phyloP scores from a whole-genome alignment of 2,888 invertebrate species.

The Clistopyga incitator region DNA sequence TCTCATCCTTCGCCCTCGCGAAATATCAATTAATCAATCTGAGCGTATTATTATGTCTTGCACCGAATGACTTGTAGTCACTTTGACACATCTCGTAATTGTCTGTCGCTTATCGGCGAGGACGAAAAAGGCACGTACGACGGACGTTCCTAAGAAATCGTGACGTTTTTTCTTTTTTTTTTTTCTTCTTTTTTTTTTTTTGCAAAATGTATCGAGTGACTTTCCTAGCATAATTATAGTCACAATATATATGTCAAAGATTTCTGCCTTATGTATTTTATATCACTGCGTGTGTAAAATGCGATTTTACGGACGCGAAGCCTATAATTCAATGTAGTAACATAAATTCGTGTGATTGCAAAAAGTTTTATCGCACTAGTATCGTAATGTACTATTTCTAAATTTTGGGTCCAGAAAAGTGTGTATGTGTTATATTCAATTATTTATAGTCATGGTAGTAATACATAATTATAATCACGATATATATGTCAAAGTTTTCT shows the following conservation, averaged over 20 bases:
- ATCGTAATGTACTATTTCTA: too few relatives aligned
- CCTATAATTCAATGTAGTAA: too few relatives aligned
- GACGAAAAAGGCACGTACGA: conserved; percentile 37
- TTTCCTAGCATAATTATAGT: neutral
- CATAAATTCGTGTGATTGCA: too few relatives aligned
- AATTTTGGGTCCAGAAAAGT: too few relatives aligned
- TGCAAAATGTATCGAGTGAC: conserved; percentile 37
- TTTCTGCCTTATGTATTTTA: neutral
- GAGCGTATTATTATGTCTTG: neutral
- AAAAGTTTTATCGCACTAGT: too few relatives aligned
- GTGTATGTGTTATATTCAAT: too few relatives aligned
- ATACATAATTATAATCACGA: too few relatives aligned
- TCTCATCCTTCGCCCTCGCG: neutral
- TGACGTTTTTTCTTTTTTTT: conserved; percentile 27
- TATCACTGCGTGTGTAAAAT: too few relatives aligned
- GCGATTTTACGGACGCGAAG: too few relatives aligned
- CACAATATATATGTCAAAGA: too few relatives aligned
- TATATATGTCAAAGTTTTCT: too few relatives aligned
- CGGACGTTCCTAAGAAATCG: conserved; percentile 33
- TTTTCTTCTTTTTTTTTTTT: conserved; percentile 26
- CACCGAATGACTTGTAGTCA: neutral
- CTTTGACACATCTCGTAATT: neutral
- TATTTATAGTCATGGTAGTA: too few relatives aligned
- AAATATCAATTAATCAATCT: conserved; percentile 1
- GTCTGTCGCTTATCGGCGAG: neutral